phyloP scores from a whole-genome alignment of 1,140 invertebrate genomes.

The Zaprionus inermis region DNA sequence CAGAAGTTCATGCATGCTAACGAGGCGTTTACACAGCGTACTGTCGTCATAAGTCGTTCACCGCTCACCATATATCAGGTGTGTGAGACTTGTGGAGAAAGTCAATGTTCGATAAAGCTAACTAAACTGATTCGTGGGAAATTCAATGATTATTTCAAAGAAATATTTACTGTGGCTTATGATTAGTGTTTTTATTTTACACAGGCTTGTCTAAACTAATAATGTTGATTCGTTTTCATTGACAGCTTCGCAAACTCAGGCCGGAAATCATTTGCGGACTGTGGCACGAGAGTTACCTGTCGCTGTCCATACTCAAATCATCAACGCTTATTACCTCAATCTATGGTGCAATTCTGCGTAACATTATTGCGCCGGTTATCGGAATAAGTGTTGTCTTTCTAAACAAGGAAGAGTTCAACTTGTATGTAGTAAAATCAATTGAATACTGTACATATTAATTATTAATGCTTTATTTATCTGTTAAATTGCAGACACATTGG shows the following conservation, averaged over 20 bases:
- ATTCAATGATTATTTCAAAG: not conserved
- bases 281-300: conserved; percentile 79
- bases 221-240: conserved; percentile 2
- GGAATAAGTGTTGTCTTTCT: conserved; percentile 83
- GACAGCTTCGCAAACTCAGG: conserved; percentile 73
- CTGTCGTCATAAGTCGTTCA: conserved; percentile 74
- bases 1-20: conserved; percentile 65
- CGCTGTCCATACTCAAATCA: conserved; percentile 71
- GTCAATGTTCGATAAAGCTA: not conserved
- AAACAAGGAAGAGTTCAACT: conserved; percentile 82
- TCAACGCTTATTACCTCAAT: conserved; percentile 81
- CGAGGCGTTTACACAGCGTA: conserved; percentile 67
- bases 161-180: not conserved
- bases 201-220: not conserved
- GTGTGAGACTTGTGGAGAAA: not conserved
- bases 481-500: conserved; percentile 69
- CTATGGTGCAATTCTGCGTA: conserved; percentile 79
- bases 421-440: conserved; percentile 60
- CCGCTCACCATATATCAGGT: conserved; percentile 81
- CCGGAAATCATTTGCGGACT: conserved; percentile 81
- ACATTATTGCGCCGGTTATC: conserved; percentile 83
- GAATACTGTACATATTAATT: not conserved
- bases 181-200: not conserved
- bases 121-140: not conserved
- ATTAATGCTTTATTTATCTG: conserved; percentile 3